Percentiles rank a stretch among this genome's conserved stretches.
Evolutionary conservation across 1,140 invertebrate genomes (phyloP).

Genomic region (Saxidomus purpurata): DNA sequence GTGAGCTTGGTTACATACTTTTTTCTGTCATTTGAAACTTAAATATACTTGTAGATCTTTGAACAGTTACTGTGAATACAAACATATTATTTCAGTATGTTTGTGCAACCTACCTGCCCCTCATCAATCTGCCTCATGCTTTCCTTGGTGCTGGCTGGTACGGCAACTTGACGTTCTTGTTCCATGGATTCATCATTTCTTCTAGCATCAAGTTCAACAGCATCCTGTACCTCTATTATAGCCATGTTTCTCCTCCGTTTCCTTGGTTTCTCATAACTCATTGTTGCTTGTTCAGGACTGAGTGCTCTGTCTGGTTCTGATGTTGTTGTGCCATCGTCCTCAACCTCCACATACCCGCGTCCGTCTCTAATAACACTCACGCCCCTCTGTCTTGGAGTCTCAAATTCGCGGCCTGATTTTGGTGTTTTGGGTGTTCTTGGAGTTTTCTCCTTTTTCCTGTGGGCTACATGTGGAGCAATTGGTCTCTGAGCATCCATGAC

Average conservation of each 20-base stretch:
- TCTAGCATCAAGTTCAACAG: slow-evolving; percentile 72
- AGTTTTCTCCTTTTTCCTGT: slow-evolving; percentile 51
- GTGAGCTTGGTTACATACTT: too few relatives aligned
- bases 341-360: slow-evolving; percentile 58
- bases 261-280: slow-evolving; percentile 24
- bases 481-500: slow-evolving; percentile 70
- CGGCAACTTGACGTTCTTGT: slow-evolving; percentile 73
- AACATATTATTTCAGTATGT: too few relatives aligned
- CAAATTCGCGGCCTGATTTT: slow-evolving; percentile 41
- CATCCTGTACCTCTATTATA: slow-evolving; percentile 79
- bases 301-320: slow-evolving; percentile 18
- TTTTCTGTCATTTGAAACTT: too few relatives aligned
- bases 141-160: slow-evolving; percentile 70
- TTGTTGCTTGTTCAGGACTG: slow-evolving; percentile 1
- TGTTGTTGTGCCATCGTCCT: slow-evolving; percentile 48
- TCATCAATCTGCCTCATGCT: slow-evolving; percentile 76
- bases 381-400: slow-evolving; percentile 44
- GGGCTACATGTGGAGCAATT: slow-evolving; percentile 19
- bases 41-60: too few relatives aligned
- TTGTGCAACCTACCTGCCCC: slow-evolving; percentile 74
- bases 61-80: too few relatives aligned
- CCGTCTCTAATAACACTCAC: slow-evolving; percentile 53
- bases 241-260: slow-evolving; percentile 65
- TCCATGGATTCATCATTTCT: slow-evolving; percentile 64
- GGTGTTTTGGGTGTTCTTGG: slow-evolving; percentile 54